Conservation (phyloP, 2,113 vertebrate genomes). For the Limanda limanda region DNA sequence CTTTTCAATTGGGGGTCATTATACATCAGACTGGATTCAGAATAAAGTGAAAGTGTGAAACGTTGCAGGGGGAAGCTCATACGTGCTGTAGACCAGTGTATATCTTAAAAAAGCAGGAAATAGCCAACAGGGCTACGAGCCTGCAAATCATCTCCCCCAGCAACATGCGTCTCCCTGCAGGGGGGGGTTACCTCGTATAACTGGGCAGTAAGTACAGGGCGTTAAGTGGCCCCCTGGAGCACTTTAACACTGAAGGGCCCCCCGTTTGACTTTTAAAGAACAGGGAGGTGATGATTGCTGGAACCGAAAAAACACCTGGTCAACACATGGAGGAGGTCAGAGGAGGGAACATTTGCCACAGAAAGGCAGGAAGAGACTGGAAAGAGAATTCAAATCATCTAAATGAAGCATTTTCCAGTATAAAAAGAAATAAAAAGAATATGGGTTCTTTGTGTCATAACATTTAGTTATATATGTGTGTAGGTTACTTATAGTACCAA, state of each 20-base stretch:
- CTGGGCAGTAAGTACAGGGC: conserved; percentile 29
- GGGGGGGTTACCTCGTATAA: conserved; percentile 26
- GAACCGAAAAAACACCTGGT: conserved; percentile 66
- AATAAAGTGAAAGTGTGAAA: not conserved
- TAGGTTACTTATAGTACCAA: too few relatives aligned
- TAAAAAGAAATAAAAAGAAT: too few relatives aligned
- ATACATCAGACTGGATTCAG: not conserved
- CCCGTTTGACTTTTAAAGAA: conserved; percentile 33
- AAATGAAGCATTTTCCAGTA: too few relatives aligned
- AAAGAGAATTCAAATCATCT: not conserved
- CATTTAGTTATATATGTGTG: too few relatives aligned
- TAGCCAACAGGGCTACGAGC: conserved; percentile 37
- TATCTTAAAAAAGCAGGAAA: conserved; percentile 66
- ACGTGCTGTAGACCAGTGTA: not conserved
- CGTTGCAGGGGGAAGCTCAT: not conserved
- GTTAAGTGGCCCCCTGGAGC: conserved; percentile 54
- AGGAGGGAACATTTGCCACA: conserved; percentile 2
- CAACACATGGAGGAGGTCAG: conserved; percentile 45
- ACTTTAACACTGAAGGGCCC: conserved; percentile 30
- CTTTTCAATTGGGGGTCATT: too few relatives aligned
- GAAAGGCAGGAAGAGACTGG: not conserved
- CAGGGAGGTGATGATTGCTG: conserved; percentile 20
- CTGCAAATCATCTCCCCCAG: conserved; percentile 19
- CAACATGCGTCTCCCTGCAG: not conserved
- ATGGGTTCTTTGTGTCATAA: too few relatives aligned